Evolutionary conservation across 92 coral and sea anemone species (phyloP).

Genomic region (Paragorgia papillata): DNA sequence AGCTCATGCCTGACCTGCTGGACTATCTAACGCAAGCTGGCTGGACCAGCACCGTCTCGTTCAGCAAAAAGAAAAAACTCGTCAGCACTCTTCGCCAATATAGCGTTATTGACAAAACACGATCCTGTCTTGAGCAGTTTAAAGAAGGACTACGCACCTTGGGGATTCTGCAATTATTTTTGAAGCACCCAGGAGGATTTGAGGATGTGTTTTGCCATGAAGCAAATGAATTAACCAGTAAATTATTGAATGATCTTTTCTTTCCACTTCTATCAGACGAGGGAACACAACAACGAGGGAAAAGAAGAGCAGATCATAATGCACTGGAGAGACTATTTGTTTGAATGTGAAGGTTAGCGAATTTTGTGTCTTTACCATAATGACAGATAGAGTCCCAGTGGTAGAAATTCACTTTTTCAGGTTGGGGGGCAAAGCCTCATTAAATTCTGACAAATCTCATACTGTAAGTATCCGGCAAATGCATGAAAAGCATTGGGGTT

Average conservation of each 20-base stretch:
- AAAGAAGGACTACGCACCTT: constrained; percentile 17
- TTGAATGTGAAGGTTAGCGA: constrained; percentile 25
- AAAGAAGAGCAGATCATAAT: constrained; percentile 15
- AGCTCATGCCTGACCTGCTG: constrained; percentile 10
- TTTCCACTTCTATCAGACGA: constrained; percentile 1
- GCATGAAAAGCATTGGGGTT: too few species aligned
- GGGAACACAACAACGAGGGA: constrained; percentile 1
- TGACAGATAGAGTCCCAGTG: too few species aligned
- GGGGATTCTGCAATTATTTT: background rate
- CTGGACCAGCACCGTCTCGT: constrained; percentile 14
- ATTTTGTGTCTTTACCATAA: too few species aligned
- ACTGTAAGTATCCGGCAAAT: too few species aligned
- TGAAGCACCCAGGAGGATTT: background rate
- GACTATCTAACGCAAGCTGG: constrained; percentile 9
- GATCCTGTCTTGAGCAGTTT: constrained; percentile 25
- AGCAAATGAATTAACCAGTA: constrained; percentile 3
- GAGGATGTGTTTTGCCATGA: background rate
- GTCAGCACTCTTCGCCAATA: constrained; percentile 19
- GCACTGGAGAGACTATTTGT: constrained; percentile 41
- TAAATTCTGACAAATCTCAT: too few species aligned
- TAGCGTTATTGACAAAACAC: constrained; percentile 18
- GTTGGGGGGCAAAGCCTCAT: too few species aligned
- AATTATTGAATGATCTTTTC: background rate
- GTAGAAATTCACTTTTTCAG: too few species aligned
- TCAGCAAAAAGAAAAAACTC: background rate